Base-by-base conservation (phyloP, 2,797 vertebrate genomes). In the Tinamus major region DNA sequence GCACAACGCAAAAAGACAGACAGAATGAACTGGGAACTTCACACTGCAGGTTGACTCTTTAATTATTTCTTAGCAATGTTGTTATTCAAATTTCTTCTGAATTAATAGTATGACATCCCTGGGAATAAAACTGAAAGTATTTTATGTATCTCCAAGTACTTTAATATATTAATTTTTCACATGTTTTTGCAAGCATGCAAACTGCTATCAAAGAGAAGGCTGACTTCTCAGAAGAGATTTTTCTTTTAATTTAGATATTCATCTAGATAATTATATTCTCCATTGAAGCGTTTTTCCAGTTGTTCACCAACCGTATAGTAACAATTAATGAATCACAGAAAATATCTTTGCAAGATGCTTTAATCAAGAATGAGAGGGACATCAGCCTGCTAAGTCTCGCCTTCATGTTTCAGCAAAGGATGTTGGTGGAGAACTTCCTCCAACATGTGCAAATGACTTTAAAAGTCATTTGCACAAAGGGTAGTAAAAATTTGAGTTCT, bases 211-310 rank as follows among this genome's bases (percentile, higher is more conserved):
- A 89, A 63, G 53, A 93, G 62, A 83, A 91, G 35, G 37, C 74
- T 77, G n/a, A 70, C 70, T 91, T 91, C 90, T 81, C 88, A 90
- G 63, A 86, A 69, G 46, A 19, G 49, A 29, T 63, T 51, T 55
- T 80, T 77, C 49, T 51, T 68, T 65, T 63, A 15, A 17, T 37
- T 79, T 55, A 81, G 42, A 74, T 90, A 91, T 26, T 68, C 20
- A 83, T 55, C 85, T 86, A 16, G 10, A 33, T 23, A 71, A 88
- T 87, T 92, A 55, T 49, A 62, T 64, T 65, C 81, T 33, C 62
- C 6, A 78, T 78, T 85, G 61, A 62, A 65, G 35, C 15, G 58
- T 88, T 61, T 58, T 6, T 49, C 88, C 44, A 77, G 51, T 39
- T 76, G 35, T 70, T 92, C 61, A 12, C 14, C 46, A 64, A 58